Evolutionary conservation across 2,113 vertebrate genomes (phyloP).

Genomic region (Dicentrarchus labrax): DNA sequence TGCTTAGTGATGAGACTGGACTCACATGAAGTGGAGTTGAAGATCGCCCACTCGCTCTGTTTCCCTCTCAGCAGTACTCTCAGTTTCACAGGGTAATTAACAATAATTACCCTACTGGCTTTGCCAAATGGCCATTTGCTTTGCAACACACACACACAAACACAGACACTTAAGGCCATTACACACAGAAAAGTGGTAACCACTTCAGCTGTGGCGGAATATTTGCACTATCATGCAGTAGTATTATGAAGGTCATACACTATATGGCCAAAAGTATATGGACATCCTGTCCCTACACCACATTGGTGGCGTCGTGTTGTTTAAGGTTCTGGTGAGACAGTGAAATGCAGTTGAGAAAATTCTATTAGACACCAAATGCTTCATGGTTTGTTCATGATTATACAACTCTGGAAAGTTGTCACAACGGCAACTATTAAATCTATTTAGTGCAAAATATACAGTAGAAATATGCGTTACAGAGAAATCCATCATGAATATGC

Average conservation of each 20-base stretch:
- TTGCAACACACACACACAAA: constrained; percentile 49
- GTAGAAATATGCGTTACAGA: neutral
- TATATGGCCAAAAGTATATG: constrained; percentile 2
- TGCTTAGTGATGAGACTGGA: constrained; percentile 37
- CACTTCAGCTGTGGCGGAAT: constrained; percentile 54
- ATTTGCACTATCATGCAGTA: constrained; percentile 40
- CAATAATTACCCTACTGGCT: constrained; percentile 75
- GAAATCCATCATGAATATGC: neutral
- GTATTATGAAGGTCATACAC: neutral
- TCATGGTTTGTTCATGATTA: neutral
- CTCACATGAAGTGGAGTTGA: constrained; percentile 51
- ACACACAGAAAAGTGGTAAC: constrained; percentile 34
- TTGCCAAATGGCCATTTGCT: constrained; percentile 77
- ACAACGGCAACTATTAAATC: neutral
- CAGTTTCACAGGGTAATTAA: constrained; percentile 78
- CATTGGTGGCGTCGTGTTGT: neutral
- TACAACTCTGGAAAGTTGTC: neutral
- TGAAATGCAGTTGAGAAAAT: neutral
- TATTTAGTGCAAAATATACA: neutral
- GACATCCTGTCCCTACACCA: neutral
- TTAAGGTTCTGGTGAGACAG: neutral
- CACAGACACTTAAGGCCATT: constrained; percentile 50
- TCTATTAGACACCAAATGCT: neutral
- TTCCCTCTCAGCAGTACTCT: constrained; percentile 70
- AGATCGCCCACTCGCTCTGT: constrained; percentile 68